phyloP scores from a whole-genome alignment of 2,797 vertebrate genomes.

The Alfaro cultratus region DNA sequence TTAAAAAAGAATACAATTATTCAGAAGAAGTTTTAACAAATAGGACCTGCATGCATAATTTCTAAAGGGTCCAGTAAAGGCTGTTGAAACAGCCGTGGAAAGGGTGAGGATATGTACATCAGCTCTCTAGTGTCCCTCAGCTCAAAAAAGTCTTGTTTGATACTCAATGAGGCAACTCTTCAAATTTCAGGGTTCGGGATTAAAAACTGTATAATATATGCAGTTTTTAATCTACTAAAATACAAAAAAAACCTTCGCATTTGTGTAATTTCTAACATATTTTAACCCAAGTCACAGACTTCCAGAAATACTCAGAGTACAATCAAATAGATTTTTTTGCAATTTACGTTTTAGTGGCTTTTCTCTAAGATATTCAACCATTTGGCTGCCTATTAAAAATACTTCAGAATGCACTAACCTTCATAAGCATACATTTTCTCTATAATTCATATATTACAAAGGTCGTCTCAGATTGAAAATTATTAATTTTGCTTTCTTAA shows the following conservation, averaged over 20 bases:
- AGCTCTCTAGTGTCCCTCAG: constrained; percentile 71
- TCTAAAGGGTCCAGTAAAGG: constrained; percentile 74
- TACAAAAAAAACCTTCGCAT: constrained; percentile 44
- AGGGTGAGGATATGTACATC: constrained; percentile 82
- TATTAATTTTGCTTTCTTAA: constrained; percentile 76
- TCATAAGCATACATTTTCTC: constrained; percentile 77
- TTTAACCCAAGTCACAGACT: constrained; percentile 78
- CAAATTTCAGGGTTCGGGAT: constrained; percentile 56
- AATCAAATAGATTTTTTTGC: constrained; percentile 78
- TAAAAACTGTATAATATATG: constrained; percentile 87
- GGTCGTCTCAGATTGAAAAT: constrained; percentile 79
- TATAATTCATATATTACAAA: constrained; percentile 86
- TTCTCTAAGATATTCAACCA: constrained; percentile 68
- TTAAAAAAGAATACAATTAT: constrained; percentile 79
- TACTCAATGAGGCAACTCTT: constrained; percentile 69
- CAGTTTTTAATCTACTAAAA: constrained; percentile 70
- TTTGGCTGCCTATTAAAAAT: constrained; percentile 75
- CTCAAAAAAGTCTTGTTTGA: constrained; percentile 53
- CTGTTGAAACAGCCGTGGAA: constrained; percentile 73
- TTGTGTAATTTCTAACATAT: constrained; percentile 67
- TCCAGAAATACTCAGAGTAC: constrained; percentile 75
- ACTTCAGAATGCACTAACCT: constrained; percentile 73
- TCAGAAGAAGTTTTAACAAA: constrained; percentile 81
- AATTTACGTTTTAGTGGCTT: constrained; percentile 76
- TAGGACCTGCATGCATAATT: constrained; percentile 81